phyloP scores from a whole-genome alignment of 2,888 invertebrate species.

The Lomographa bimaculata region DNA sequence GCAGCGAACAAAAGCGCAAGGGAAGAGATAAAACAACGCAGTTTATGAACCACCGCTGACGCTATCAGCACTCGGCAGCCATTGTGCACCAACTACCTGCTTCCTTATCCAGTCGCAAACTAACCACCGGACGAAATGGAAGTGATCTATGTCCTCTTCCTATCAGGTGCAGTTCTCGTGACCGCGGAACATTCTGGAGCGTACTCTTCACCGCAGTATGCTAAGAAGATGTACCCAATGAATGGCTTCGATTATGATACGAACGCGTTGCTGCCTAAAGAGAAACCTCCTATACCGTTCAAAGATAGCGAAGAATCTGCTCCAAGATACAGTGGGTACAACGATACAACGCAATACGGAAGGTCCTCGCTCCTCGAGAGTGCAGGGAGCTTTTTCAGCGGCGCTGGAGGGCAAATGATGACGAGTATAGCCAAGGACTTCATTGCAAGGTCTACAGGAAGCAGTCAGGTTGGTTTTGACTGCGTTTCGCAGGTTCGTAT shows the following conservation, averaged over 20 bases:
- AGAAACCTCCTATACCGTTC: slow-evolving; percentile 55
- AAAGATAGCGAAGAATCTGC: slow-evolving; percentile 48
- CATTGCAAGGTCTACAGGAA: slow-evolving; percentile 86
- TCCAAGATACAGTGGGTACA: slow-evolving; percentile 51
- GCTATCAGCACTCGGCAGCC: slow-evolving; percentile 51
- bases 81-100: slow-evolving; percentile 44
- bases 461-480: slow-evolving; percentile 87
- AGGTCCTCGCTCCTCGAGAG: slow-evolving; percentile 65
- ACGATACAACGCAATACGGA: slow-evolving; percentile 56
- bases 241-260: slow-evolving; percentile 53
- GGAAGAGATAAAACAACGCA: slow-evolving; percentile 77
- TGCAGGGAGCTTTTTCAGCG: slow-evolving; percentile 69
- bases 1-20: slow-evolving; percentile 72
- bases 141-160: slow-evolving; percentile 47
- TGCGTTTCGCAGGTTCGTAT: slow-evolving; percentile 80
- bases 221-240: slow-evolving; percentile 75
- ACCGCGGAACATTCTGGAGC: slow-evolving; percentile 73
- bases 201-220: slow-evolving; percentile 79
- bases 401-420: slow-evolving; percentile 79
- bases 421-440: slow-evolving; percentile 86
- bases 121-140: slow-evolving; percentile 56
- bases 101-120: slow-evolving; percentile 53
- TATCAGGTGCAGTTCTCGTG: slow-evolving; percentile 42
- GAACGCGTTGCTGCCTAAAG: slow-evolving; percentile 62
- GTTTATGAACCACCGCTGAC: slow-evolving; percentile 52